A percentile compares a stretch with the other conserved stretches of the same genome.
phyloP scores from a whole-genome alignment of 2,797 vertebrate species.

The Rousettus madagascariensis region DNA sequence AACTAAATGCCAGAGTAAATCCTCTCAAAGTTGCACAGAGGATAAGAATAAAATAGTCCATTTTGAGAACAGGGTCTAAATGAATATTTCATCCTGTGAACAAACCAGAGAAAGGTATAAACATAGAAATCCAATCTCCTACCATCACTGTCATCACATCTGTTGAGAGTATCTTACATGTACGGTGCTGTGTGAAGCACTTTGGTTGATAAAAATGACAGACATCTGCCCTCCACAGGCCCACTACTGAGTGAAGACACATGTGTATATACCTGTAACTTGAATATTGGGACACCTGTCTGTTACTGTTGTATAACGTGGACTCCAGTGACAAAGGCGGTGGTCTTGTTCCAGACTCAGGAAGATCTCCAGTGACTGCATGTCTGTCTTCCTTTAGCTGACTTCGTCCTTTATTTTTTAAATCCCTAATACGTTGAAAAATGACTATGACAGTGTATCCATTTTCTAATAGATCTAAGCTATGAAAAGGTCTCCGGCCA shows the following conservation, averaged over 20 bases:
- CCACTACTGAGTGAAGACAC: no score
- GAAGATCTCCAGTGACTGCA: background rate
- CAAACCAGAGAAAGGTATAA: background rate
- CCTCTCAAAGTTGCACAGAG: background rate
- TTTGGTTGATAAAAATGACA: background rate
- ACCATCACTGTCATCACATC: background rate
- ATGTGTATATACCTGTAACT: no score
- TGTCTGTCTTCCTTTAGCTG: no score
- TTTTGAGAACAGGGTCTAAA: background rate
- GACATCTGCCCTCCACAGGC: rapidly evolving
- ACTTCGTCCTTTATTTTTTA: background rate
- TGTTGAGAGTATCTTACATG: background rate
- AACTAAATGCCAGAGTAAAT: background rate
- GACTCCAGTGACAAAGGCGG: background rate
- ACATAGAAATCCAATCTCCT: background rate
- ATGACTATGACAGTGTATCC: background rate
- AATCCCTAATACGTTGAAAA: background rate
- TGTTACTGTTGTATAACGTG: rapidly evolving
- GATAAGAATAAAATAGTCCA: background rate
- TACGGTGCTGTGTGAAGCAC: background rate
- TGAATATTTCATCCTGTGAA: background rate
- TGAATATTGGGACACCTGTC: rapidly evolving
- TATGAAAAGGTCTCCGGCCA: background rate
- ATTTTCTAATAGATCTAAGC: background rate
- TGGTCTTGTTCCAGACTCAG: background rate